Conservation (phyloP, 2,797 vertebrate genomes). For the Sebastes nivosus region DNA sequence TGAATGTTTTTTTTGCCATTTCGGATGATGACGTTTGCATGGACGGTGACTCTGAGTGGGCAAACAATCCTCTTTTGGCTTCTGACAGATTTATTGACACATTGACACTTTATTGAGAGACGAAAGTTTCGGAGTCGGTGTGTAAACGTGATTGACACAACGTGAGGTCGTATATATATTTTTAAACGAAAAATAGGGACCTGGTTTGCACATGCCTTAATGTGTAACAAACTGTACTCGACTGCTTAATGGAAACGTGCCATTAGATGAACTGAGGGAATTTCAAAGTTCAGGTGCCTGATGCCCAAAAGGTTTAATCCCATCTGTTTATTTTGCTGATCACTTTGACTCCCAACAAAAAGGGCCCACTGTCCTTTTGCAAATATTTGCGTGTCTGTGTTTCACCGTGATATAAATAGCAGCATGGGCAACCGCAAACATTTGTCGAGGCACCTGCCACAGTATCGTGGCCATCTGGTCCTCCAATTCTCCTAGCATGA, state of each 20-base stretch:
- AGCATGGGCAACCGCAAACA: slow-evolving; percentile 80
- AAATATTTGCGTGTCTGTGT: slow-evolving; percentile 83
- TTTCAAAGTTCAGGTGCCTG: slow-evolving; percentile 44
- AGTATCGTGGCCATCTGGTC: slow-evolving; percentile 83
- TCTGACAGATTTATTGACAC: too few relatives aligned
- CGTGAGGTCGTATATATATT: too few relatives aligned
- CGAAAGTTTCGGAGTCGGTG: too few relatives aligned
- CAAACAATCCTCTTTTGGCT: too few relatives aligned
- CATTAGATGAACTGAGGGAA: slow-evolving; percentile 25
- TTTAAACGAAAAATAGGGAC: too few relatives aligned
- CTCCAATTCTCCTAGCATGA: slow-evolving; percentile 79
- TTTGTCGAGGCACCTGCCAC: slow-evolving; percentile 85
- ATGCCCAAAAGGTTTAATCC: slow-evolving; percentile 62
- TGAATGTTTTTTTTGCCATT: too few relatives aligned
- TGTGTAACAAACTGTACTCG: background rate
- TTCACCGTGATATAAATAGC: slow-evolving; percentile 85
- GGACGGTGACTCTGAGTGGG: too few relatives aligned
- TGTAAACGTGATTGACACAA: too few relatives aligned
- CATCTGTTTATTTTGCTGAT: slow-evolving; percentile 76
- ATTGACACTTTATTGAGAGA: too few relatives aligned
- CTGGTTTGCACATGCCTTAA: background rate
- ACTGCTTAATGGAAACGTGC: background rate
- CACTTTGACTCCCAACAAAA: slow-evolving; percentile 76
- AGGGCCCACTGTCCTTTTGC: slow-evolving; percentile 74
- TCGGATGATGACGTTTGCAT: too few relatives aligned